Conservation (phyloP, 1,140 invertebrate species). For the Sipha flava region DNA sequence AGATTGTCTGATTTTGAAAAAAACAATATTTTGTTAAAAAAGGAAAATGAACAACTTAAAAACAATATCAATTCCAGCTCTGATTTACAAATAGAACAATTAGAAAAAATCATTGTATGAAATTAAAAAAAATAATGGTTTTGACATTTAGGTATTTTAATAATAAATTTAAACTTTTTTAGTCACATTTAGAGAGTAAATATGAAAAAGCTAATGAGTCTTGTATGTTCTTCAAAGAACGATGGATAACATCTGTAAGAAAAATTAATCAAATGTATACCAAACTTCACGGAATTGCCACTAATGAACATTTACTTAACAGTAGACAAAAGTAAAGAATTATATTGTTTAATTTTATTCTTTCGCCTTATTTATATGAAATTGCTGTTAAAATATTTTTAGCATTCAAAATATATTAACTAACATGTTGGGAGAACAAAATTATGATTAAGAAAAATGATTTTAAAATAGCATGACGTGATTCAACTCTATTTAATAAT, state of each 20-base stretch:
- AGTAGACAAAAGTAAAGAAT: not conserved
- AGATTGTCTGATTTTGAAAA: too few relatives aligned
- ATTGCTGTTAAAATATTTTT: too few relatives aligned
- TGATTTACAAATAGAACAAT: not conserved
- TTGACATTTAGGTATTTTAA: not conserved
- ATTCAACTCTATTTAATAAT: too few relatives aligned
- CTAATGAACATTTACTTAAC: not conserved
- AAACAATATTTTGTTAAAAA: not conserved
- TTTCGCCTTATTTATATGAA: too few relatives aligned
- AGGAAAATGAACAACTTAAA: too few relatives aligned
- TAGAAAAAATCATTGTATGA: not conserved
- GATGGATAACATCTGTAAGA: not conserved
- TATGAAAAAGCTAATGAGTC: not conserved
- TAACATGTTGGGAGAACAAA: too few relatives aligned
- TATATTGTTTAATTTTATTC: not conserved
- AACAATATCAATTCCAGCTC: too few relatives aligned
- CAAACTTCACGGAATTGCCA: not conserved
- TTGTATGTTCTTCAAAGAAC: not conserved
- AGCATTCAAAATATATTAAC: too few relatives aligned
- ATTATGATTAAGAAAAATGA: too few relatives aligned
- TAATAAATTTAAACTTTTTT: not conserved
- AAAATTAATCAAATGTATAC: not conserved
- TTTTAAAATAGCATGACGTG: too few relatives aligned
- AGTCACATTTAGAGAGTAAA: not conserved
- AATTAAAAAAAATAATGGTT: not conserved